phyloP scores from a whole-genome alignment of 2,888 invertebrate genomes.

The Melieria omissa region DNA sequence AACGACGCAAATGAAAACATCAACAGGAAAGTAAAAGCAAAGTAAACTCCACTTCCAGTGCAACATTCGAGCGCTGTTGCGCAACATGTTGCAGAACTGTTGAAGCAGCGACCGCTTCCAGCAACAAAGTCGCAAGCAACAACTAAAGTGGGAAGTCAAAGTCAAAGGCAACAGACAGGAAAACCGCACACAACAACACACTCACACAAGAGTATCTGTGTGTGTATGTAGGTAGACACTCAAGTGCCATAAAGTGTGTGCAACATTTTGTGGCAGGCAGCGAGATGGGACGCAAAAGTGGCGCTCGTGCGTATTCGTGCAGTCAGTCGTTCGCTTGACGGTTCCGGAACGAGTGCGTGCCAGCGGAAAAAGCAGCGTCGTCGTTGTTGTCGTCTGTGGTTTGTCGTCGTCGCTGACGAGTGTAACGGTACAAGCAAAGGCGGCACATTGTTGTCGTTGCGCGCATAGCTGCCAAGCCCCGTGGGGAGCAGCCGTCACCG shows the following conservation, averaged over 20 bases:
- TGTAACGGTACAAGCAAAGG: too few species aligned
- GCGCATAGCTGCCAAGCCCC: not conserved
- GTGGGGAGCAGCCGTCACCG: not conserved
- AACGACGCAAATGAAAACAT: slow-evolving; percentile 8
- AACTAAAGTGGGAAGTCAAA: slow-evolving; percentile 27
- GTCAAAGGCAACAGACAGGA: slow-evolving; percentile 29
- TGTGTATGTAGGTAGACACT: not conserved
- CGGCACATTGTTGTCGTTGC: not conserved
- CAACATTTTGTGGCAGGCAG: slow-evolving; percentile 2
- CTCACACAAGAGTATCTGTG: not conserved
- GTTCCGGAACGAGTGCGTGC: slow-evolving; percentile 52
- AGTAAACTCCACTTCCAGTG: slow-evolving; percentile 9
- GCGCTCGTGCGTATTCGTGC: slow-evolving; percentile 37
- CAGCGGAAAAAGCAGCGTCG: slow-evolving; percentile 40
- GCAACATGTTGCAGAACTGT: slow-evolving; percentile 32
- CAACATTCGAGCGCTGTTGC: slow-evolving; percentile 15
- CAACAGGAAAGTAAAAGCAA: not conserved
- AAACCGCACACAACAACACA: slow-evolving; percentile 39
- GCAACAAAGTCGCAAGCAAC: slow-evolving; percentile 31
- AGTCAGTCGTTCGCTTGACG: slow-evolving; percentile 53
- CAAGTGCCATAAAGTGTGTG: too few species aligned
- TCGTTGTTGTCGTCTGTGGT: too few species aligned
- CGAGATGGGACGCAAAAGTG: slow-evolving; percentile 34
- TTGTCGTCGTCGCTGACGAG: too few species aligned
- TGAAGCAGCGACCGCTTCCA: slow-evolving; percentile 40